These are phyloP conservation scores for Amblyopsis hoosieri DNA, from an alignment of 2,797 vertebrate species.

Conservation along the genomic window DNA sequence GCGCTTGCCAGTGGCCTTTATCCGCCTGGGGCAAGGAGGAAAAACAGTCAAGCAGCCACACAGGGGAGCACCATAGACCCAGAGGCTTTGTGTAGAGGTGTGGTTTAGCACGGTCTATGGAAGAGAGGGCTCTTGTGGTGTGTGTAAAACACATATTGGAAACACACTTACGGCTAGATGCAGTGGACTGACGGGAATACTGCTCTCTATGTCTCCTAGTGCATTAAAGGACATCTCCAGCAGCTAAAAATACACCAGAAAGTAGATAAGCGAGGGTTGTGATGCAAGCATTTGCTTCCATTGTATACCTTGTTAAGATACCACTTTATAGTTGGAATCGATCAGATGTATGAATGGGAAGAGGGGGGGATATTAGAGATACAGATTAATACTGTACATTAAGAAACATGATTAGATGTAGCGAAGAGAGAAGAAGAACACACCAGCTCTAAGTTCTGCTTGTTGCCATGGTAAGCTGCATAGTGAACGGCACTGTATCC, in stretches of 20 bases:
- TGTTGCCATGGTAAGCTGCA: slow-evolving; percentile 95
- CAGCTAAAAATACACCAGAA: slow-evolving; percentile 74
- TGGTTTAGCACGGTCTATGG: neutral
- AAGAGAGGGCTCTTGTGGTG: neutral
- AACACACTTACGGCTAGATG: slow-evolving; percentile 94
- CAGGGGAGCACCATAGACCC: neutral
- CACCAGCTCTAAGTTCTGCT: slow-evolving; percentile 96
- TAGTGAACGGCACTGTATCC: slow-evolving; percentile 98
- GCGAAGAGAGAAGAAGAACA: slow-evolving; percentile 29
- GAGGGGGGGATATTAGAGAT: too few species aligned
- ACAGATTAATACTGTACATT: too few species aligned
- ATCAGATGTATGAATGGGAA: too few species aligned
- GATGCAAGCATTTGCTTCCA: too few species aligned
- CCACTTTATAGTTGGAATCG: too few species aligned
- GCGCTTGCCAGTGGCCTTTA: slow-evolving; percentile 94
- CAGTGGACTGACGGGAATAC: slow-evolving; percentile 93
- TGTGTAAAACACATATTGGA: too few species aligned
- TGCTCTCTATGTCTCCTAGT: slow-evolving; percentile 96
- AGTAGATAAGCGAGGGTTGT: neutral
- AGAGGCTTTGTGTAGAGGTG: neutral
- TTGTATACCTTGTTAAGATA: too few species aligned
- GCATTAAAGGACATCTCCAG: slow-evolving; percentile 98
- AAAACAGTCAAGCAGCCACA: slow-evolving; percentile 11
- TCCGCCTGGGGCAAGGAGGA: slow-evolving; percentile 81
- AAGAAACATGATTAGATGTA: too few species aligned